Evolutionary conservation across 1,140 invertebrate species (phyloP), one percentile per base, ranked within the genome.

Genomic region (Drosophila chauvacae): DNA sequence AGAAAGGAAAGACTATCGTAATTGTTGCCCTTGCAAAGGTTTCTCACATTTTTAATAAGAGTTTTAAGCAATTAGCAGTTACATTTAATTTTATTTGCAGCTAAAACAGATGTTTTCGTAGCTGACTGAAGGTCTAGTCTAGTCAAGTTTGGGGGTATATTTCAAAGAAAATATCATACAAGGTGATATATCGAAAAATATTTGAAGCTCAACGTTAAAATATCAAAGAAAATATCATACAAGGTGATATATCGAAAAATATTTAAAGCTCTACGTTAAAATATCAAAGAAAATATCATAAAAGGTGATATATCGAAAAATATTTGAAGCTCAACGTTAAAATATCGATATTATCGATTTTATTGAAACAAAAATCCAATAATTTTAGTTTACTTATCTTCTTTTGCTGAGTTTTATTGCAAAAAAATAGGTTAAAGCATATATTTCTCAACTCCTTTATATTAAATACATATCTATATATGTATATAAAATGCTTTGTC

Each of bases 1-100:
- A 37, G 30, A 33, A 59, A 51, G 37, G 37, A 71, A 60, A 58
- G 26, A 14, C 53, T 28, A 10, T 10, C 7, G 18, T 23, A 37
- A 20, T 14, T 48, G 20, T 14, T 48, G 20, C 51, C 7, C 37
- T 41, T 59, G 69, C 66, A 72, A 72, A 56, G 62, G 16, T n/a
- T 65, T 48, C 6, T 14, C 7, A 2, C 1, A 13, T 28, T 28
- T 28, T 18, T 1, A 1, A 3, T 18, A 1, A 0, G 14, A 47
- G 11, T 10, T 4, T 16, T 10, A 26, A 16, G 11, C 18, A 45
- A 20, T 20, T 20, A 7, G 2, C 13, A 45, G 0, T 6, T 7
- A 4, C n/a, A n/a, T 30, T 50, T 30, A 1, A 0, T 30, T 10
- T 50, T 5, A n/a, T 50, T 28, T 48, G 4, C 1, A 9, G 13